These are phyloP conservation scores for Physella acuta DNA, from an alignment of 1,140 invertebrate species.

Conservation along the genomic window DNA sequence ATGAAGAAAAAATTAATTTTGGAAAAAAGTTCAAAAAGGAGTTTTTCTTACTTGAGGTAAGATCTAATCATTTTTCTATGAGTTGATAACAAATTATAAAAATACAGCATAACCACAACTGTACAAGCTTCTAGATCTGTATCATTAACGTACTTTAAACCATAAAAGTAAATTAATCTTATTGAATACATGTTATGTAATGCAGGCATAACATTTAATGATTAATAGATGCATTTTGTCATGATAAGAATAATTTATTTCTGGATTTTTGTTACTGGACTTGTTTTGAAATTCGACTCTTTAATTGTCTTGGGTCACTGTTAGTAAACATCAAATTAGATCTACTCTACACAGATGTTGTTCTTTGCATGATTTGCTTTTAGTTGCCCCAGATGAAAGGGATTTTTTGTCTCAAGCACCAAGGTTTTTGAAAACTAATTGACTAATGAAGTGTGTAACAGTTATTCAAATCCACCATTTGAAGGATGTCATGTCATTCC, in stretches of 20 bases:
- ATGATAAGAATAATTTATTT: background rate
- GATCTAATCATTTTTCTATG: too few species aligned
- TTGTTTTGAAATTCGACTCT: background rate
- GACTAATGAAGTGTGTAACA: too few species aligned
- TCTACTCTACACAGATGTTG: background rate
- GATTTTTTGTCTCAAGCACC: too few species aligned
- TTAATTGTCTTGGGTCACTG: background rate
- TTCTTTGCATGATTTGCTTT: background rate
- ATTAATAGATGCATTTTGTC: background rate
- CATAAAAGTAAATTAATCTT: background rate
- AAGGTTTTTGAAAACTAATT: too few species aligned
- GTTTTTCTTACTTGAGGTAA: constrained; percentile 46
- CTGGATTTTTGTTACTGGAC: background rate
- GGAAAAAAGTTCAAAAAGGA: constrained; percentile 37
- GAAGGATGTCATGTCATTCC: too few species aligned
- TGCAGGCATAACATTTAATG: background rate
- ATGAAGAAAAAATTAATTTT: constrained; percentile 30
- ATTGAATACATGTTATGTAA: background rate
- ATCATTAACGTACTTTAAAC: background rate
- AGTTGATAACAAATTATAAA: too few species aligned
- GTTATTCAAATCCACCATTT: too few species aligned
- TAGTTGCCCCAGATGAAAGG: too few species aligned
- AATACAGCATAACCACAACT: too few species aligned
- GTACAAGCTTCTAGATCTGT: background rate
- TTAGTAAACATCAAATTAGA: background rate